Evolutionary conservation across 2,113 vertebrate species (phyloP), one percentile per base, ranked within the genome.

Genomic region (Buteo buteo): DNA sequence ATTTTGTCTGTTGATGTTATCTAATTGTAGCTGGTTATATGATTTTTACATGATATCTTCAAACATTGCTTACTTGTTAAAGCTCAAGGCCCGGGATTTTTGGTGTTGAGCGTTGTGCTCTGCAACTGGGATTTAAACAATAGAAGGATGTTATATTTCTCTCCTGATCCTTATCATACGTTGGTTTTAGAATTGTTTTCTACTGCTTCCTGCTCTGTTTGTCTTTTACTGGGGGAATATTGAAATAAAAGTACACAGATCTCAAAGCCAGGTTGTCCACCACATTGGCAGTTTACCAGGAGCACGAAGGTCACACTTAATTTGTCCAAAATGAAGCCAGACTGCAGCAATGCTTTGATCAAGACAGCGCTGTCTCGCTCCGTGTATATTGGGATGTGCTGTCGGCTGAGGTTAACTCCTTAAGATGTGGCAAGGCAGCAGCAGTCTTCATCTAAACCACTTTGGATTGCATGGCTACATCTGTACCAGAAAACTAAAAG

Each of bases 311-410:
- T 96, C 94, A 40, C 71, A 62, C 67, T 95, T 95, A 86, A 94
- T 94, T 94, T 93, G 95, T 91, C 83, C 91, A 64, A 44, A 96
- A 93, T 67, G 80, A 88, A 95, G 83, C 32, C 88, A 91, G 90
- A 45, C 80, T 90, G 94, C 80, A 86, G 72, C 71, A 83, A 14
- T 86, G 82, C 94, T 97, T 96, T 96, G 88, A 96, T 97, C 94
- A 88, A 65, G 82, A 91, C 79, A 88, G 80, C 0, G 1, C 91
- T 85, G 73, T 77, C 88, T 95, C 0, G 0, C 82, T 72, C 59
- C 29, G 24, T 40, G 50, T 66, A 4, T 44, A 9, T 8, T 44
- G 55, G 44, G 67, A 72, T 10, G 47, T 86, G 47, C 67, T 0
- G 0, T 32, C 4, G 4, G 65, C 94, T 70, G 77, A 74, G 73